These are phyloP conservation scores for Episyrphus balteatus DNA, from an alignment of 1,140 invertebrate species.

Conservation along the genomic window DNA sequence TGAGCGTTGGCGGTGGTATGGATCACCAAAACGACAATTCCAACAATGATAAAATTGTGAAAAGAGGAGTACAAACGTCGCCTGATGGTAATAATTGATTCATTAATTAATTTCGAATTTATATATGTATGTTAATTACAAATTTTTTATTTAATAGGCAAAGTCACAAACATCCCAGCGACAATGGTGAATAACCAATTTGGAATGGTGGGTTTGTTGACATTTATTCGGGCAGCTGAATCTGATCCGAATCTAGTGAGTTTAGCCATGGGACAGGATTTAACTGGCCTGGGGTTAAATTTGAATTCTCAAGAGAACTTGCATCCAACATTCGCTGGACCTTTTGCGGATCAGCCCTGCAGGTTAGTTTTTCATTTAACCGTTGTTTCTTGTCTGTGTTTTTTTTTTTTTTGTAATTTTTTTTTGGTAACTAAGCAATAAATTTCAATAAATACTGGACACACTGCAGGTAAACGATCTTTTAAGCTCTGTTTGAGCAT, in stretches of 20 bases:
- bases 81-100: constrained; percentile 62
- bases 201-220: constrained; percentile 94
- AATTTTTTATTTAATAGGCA: constrained; percentile 43
- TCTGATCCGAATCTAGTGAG: constrained; percentile 91
- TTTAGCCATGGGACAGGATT: constrained; percentile 89
- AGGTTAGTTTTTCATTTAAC: constrained; percentile 33
- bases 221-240: constrained; percentile 95
- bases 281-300: constrained; percentile 94
- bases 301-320: constrained; percentile 94
- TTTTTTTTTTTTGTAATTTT: too few species aligned
- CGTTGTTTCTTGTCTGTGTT: too few species aligned
- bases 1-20: constrained; percentile 26
- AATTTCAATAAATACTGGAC: too few species aligned
- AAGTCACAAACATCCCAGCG: constrained; percentile 94
- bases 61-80: constrained; percentile 85
- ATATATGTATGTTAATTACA: constrained; percentile 10
- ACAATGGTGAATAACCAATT: constrained; percentile 99
- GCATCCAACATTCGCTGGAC: constrained; percentile 94
- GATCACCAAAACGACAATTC: constrained; percentile 36
- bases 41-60: constrained; percentile 42
- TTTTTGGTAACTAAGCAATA: too few species aligned
- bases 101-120: neutral
- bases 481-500: too few species aligned
- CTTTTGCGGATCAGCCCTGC: constrained; percentile 95
- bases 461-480: too few species aligned